Conservation (phyloP, 2,888 invertebrate species). For the Chalcosyrphus nemorum region DNA sequence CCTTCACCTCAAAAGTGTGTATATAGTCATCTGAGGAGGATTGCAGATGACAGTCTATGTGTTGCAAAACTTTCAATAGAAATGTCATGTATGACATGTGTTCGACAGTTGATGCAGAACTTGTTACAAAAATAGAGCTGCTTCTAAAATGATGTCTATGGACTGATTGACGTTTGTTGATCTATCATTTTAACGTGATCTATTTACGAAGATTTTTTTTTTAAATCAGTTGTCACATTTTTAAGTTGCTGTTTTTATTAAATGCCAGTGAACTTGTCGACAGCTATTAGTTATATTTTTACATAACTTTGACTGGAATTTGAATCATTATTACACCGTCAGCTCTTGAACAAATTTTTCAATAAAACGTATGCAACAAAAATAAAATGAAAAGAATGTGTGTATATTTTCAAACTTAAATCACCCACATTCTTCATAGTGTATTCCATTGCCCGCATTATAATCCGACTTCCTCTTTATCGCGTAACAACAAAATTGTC, state of each 20-base stretch:
- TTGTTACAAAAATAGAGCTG: not conserved
- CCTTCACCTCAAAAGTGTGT: no score
- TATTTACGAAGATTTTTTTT: no score
- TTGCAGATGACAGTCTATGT: no score
- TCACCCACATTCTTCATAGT: slow-evolving; percentile 24
- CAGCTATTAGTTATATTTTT: no score
- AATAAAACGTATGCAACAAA: no score
- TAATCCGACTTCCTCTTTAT: slow-evolving; percentile 26
- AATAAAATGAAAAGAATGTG: not conserved
- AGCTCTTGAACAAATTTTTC: no score
- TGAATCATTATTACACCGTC: not conserved
- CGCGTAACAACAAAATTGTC: slow-evolving; percentile 24
- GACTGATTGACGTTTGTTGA: not conserved
- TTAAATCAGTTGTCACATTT: no score
- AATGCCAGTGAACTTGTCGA: no score
- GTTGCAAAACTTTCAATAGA: no score
- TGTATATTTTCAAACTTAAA: not conserved
- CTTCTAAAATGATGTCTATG: not conserved
- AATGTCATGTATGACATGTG: not conserved
- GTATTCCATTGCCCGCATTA: slow-evolving; percentile 37
- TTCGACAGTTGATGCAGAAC: not conserved
- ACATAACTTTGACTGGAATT: not conserved
- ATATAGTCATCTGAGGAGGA: no score
- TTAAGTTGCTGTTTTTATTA: no score
- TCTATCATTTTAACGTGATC: not conserved